Base-by-base conservation (phyloP, 2,113 vertebrate genomes). In the Toxostoma redivivum region DNA sequence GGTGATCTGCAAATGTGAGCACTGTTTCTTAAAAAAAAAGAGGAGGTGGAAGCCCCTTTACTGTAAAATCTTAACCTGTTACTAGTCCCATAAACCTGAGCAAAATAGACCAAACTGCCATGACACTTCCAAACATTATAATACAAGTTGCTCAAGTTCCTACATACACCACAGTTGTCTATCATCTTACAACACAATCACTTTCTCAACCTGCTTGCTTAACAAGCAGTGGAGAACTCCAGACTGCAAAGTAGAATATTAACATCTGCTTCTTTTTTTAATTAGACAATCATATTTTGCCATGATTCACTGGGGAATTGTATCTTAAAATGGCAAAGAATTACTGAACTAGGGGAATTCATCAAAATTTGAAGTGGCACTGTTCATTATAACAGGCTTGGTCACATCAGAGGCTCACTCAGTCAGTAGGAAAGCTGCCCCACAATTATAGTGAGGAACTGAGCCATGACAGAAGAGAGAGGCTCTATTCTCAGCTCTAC, bases 171-270 rank as follows among this genome's bases (percentile, higher is more conserved):
- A 30, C 48, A 45, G 44, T 40, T 77, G 42, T 24, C 80, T 18
- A 8, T 44, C 17, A 3, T 65, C 71, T 95, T 73, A 58, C 47
- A 80, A 79, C 35, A 94, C 44, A 66, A 65, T 45, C 30, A 6
- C 45, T 91, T 93, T 76, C 95, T 73, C 86, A 94, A 88, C 15
- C 48, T 84, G 50, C 38, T 88, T 89, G 72, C 69, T 90, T 60
- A 91, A 69, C 23, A 83, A 50, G 40, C 16, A 40, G 27, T 31
- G 12, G n/a, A 64, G n/a, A 88, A 81, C 31, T 83, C 20, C 25
- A 38, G 18, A 81, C 45, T 78, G 67, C 40, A 60, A 81, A 96
- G 47, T 1, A 78, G 51, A 93, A 90, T 78, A 88, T 48, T 67
- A 90, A 81, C 28, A 88, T 66, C 73, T 79, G 60, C 30, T 82